phyloP scores from a whole-genome alignment of 2,797 vertebrate species.

The Ceyx erithaca region DNA sequence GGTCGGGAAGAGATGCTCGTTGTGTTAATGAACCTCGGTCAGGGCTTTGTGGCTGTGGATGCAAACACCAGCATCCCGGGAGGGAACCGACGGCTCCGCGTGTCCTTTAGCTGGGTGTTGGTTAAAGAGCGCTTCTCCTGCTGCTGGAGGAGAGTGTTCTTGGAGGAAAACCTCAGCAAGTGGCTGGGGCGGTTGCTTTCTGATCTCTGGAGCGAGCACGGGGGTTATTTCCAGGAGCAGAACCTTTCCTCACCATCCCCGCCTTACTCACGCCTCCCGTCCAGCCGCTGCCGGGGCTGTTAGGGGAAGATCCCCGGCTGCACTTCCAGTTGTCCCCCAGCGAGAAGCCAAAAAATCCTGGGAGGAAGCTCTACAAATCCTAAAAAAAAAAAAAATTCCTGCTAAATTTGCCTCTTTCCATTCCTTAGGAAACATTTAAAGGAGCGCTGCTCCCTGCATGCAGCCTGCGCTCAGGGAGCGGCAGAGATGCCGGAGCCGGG shows the following conservation, averaged over 20 bases:
- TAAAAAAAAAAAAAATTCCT: not conserved
- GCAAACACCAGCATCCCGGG: not conserved
- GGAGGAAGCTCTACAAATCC: not conserved
- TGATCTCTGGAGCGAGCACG: not conserved
- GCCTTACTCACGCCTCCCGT: not conserved
- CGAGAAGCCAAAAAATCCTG: not conserved
- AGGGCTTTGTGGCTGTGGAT: fast-evolving
- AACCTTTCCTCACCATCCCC: not conserved
- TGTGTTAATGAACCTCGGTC: fast-evolving
- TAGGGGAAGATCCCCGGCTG: not conserved
- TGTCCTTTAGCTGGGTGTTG: fast-evolving
- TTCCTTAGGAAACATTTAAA: no score
- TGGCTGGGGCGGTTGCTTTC: not conserved
- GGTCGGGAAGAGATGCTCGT: fast-evolving
- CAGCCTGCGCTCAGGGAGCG: no score
- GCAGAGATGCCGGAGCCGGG: no score
- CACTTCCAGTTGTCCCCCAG: not conserved
- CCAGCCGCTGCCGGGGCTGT: not conserved
- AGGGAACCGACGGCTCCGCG: fast-evolving
- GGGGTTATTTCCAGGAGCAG: not conserved
- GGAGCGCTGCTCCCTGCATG: no score
- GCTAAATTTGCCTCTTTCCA: no score
- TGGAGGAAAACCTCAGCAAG: not conserved
- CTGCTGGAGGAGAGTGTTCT: not conserved
- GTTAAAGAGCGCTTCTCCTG: not conserved